Conservation (phyloP, 2,797 vertebrate species). For the Eidolon dupreanum region DNA sequence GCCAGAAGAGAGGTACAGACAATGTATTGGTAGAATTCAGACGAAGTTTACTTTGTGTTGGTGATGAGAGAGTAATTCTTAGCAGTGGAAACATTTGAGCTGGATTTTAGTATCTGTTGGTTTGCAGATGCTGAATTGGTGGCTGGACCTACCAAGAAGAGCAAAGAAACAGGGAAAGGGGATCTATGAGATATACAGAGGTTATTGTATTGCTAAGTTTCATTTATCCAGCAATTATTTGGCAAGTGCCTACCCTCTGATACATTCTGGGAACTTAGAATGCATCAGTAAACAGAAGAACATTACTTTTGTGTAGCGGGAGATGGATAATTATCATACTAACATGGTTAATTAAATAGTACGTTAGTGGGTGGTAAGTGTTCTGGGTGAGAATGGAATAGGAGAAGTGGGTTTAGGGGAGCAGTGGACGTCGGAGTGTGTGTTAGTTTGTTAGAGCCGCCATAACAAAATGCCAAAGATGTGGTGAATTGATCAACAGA, state of each 20-base stretch:
- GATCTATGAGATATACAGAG: not conserved
- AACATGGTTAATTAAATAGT: not conserved
- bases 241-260: not conserved
- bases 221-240: not conserved
- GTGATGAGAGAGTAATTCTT: not conserved
- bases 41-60: not conserved
- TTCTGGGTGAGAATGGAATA: not conserved
- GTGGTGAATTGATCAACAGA: not conserved
- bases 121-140: not conserved
- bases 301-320: not conserved
- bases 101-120: not conserved
- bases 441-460: not conserved
- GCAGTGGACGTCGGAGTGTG: not conserved
- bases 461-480: not conserved
- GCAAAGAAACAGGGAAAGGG: not conserved
- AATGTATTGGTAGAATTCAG: not conserved
- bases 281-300: not conserved
- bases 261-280: not conserved
- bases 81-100: not conserved
- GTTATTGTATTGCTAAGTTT: not conserved
- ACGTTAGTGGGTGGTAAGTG: not conserved
- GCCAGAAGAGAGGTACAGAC: not conserved
- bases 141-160: not conserved
- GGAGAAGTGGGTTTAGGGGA: not conserved
- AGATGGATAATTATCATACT: not conserved